These are phyloP conservation scores for Bimastos eiseni DNA, from an alignment of 2,888 invertebrate genomes.

Conservation along the genomic window DNA sequence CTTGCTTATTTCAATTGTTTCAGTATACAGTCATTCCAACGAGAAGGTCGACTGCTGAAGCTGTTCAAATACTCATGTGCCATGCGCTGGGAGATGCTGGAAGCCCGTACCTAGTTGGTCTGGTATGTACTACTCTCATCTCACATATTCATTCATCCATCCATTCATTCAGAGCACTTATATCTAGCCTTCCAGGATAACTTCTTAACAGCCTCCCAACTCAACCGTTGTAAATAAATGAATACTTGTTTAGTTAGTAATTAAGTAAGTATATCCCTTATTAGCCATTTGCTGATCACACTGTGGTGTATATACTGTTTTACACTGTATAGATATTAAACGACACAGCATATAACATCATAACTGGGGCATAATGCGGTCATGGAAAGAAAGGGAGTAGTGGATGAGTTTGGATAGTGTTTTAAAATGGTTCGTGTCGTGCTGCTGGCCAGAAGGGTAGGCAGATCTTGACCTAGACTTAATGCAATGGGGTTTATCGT, in stretches of 20 bases:
- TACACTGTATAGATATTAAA: no score
- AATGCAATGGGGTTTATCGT: no score
- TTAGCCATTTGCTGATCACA: no score
- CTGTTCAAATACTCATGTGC: slow-evolving; percentile 92
- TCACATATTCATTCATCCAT: not conserved
- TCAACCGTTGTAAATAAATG: not conserved
- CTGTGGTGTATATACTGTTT: no score
- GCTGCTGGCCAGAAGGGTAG: no score
- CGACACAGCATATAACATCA: no score
- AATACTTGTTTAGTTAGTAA: not conserved
- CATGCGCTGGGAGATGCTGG: slow-evolving; percentile 97
- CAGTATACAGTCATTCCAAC: slow-evolving; percentile 97
- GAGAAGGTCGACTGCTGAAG: slow-evolving; percentile 91
- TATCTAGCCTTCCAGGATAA: not conserved
- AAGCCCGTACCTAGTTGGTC: slow-evolving; percentile 93
- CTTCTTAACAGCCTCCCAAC: not conserved
- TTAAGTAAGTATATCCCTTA: no score
- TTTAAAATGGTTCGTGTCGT: no score
- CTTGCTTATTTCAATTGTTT: slow-evolving; percentile 49
- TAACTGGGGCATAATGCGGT: no score
- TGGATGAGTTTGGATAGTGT: no score
- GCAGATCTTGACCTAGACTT: no score
- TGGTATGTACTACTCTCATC: slow-evolving; percentile 68
- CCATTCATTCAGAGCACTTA: not conserved
- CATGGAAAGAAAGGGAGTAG: no score